phyloP scores from a whole-genome alignment of 1,140 invertebrate genomes.

The Eciton burchellii region DNA sequence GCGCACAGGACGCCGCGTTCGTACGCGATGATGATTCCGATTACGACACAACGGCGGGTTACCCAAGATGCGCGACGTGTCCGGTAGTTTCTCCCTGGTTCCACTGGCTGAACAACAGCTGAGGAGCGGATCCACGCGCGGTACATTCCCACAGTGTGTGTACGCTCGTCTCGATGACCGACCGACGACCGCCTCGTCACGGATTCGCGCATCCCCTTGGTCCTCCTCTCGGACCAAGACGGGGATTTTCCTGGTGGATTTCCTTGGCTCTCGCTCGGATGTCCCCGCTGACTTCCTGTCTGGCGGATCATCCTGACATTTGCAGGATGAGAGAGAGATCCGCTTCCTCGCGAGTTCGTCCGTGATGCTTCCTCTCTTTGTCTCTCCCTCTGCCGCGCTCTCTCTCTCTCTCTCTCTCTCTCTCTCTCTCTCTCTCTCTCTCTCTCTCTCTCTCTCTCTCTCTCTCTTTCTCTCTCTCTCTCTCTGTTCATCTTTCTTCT shows the following conservation, averaged over 20 bases:
- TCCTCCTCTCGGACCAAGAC: slow-evolving; percentile 12
- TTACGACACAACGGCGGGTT: slow-evolving; percentile 63
- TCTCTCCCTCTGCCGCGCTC: too few species aligned
- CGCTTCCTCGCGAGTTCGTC: slow-evolving; percentile 38
- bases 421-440: not conserved
- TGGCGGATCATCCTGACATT: slow-evolving; percentile 13
- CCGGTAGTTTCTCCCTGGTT: slow-evolving; percentile 78
- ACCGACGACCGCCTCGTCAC: slow-evolving; percentile 15
- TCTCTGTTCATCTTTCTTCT: not conserved
- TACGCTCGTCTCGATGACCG: slow-evolving; percentile 38
- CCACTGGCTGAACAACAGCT: slow-evolving; percentile 69
- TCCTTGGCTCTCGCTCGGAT: not conserved
- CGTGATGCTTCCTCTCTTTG: slow-evolving; percentile 13
- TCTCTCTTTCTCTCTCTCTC: not conserved
- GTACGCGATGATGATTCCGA: slow-evolving; percentile 10
- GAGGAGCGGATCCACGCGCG: slow-evolving; percentile 37
- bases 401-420: not conserved
- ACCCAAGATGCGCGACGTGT: slow-evolving; percentile 73
- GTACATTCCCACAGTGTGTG: slow-evolving; percentile 52
- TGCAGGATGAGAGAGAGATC: slow-evolving; percentile 4
- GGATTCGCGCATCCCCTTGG: slow-evolving; percentile 3
- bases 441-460: not conserved
- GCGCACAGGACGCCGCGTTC: slow-evolving; percentile 28
- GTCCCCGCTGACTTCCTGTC: not conserved
- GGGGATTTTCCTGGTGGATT: not conserved